Percentiles rank a stretch among this genome's conserved stretches.
phyloP scores from a whole-genome alignment of 2,888 invertebrate species.

The Minunthozetes semirufus region DNA sequence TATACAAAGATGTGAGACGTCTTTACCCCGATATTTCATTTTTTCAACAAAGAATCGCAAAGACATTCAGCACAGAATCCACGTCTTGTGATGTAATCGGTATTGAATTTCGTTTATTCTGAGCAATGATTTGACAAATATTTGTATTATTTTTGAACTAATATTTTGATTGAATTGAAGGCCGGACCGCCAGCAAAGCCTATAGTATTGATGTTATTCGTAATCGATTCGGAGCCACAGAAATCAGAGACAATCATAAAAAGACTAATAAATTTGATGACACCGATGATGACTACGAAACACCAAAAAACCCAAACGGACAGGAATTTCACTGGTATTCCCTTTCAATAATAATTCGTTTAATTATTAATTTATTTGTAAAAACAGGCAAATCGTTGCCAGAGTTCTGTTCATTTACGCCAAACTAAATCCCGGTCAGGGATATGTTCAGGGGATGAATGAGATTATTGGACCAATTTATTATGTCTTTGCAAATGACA shows the following conservation, averaged over 20 bases:
- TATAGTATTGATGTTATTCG: conserved; percentile 35
- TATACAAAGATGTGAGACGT: conserved; percentile 79
- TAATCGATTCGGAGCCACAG: conserved; percentile 37
- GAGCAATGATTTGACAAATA: conserved; percentile 4
- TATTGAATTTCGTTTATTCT: conserved; percentile 1
- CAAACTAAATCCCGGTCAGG: conserved; percentile 94
- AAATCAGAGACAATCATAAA: conserved; percentile 32
- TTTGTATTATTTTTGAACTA: background rate
- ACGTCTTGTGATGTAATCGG: conserved; percentile 36
- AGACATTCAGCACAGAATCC: conserved; percentile 27
- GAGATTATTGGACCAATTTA: conserved; percentile 98
- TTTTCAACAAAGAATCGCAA: conserved; percentile 81
- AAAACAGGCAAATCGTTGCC: conserved; percentile 78
- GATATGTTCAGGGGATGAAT: conserved; percentile 87
- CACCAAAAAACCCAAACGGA: conserved; percentile 5
- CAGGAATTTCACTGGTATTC: conserved; percentile 36
- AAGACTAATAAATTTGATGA: conserved; percentile 21
- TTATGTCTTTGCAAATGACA: conserved; percentile 89
- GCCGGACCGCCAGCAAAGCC: conserved; percentile 35
- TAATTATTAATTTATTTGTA: background rate
- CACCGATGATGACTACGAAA: conserved; percentile 25
- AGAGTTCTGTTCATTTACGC: conserved; percentile 94
- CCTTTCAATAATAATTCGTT: background rate
- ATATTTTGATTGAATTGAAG: background rate
- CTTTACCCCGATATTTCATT: conserved; percentile 92